Percentiles rank a stretch among this genome's conserved stretches.
Evolutionary conservation across 2,113 vertebrate species (phyloP).

Genomic region (Epinephelus cyanopodus): DNA sequence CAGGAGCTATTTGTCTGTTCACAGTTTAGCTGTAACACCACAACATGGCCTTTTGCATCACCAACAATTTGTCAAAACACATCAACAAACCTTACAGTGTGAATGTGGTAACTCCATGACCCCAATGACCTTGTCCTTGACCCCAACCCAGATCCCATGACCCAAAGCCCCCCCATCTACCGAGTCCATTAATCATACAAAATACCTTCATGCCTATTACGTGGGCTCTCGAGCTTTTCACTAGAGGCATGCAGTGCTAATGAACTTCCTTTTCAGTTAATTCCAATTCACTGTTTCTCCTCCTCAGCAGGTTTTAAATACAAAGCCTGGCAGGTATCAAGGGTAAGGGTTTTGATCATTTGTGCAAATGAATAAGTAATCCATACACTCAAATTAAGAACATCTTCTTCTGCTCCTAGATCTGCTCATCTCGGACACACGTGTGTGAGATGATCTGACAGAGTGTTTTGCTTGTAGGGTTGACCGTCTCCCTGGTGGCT

Average conservation of each 20-base stretch:
- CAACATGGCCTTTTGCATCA: not conserved
- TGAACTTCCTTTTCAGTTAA: conserved; percentile 50
- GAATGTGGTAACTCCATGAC: conserved; percentile 21
- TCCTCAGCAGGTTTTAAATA: conserved; percentile 6
- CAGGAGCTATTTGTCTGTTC: not conserved
- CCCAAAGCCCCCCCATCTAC: conserved; percentile 36
- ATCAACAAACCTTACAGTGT: conserved; percentile 10
- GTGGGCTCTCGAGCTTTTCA: conserved; percentile 38
- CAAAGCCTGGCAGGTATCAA: conserved; percentile 12
- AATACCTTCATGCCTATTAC: conserved; percentile 65
- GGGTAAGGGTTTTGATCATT: not conserved
- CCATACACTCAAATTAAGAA: conserved; percentile 16
- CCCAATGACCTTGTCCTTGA: conserved; percentile 47
- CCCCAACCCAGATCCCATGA: conserved; percentile 47
- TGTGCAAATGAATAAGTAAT: not conserved
- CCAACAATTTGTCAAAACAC: conserved; percentile 9
- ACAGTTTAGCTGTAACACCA: not conserved
- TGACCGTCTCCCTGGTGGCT: conserved; percentile 15
- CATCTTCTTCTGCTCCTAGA: not conserved
- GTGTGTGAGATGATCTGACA: conserved; percentile 30
- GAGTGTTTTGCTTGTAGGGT: conserved; percentile 33
- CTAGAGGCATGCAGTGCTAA: conserved; percentile 25
- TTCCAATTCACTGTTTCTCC: conserved; percentile 28
- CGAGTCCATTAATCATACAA: conserved; percentile 53
- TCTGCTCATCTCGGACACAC: not conserved